Percentiles rank a stretch among this genome's conserved stretches.
phyloP scores from a whole-genome alignment of 1,140 invertebrate genomes.

The Ooceraea biroi region DNA sequence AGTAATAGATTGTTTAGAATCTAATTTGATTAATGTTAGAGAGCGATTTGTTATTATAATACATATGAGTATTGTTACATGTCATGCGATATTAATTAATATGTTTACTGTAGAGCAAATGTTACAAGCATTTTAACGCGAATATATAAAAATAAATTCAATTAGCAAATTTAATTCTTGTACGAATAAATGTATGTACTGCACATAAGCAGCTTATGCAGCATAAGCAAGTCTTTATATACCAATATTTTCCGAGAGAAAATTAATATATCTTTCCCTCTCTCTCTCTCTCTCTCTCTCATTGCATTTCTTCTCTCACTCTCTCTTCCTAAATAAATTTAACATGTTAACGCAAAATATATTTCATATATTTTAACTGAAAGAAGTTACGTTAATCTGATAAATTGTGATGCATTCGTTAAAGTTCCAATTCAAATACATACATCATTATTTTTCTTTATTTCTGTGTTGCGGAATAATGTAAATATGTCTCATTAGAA shows the following conservation, averaged over 20 bases:
- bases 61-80: slow-evolving; percentile 18
- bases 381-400: neutral
- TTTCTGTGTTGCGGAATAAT: neutral
- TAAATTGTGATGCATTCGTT: neutral
- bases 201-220: neutral
- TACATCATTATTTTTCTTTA: neutral
- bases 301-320: neutral
- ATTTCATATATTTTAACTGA: slow-evolving; percentile 1
- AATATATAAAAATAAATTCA: slow-evolving; percentile 13
- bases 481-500: neutral
- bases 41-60: slow-evolving; percentile 12
- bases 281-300: neutral
- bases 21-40: slow-evolving; percentile 35
- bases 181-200: neutral
- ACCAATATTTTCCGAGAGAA: slow-evolving; percentile 5
- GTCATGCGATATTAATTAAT: slow-evolving; percentile 44
- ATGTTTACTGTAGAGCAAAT: slow-evolving; percentile 43
- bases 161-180: slow-evolving; percentile 11
- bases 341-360: neutral
- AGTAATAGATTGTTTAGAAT: slow-evolving; percentile 20
- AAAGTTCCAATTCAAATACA: neutral
- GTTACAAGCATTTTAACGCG: neutral
- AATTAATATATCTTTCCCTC: neutral
- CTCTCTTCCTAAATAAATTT: neutral
- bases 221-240: neutral